Base-by-base conservation (phyloP, 2,888 invertebrate genomes). In the Unio pictorum region DNA sequence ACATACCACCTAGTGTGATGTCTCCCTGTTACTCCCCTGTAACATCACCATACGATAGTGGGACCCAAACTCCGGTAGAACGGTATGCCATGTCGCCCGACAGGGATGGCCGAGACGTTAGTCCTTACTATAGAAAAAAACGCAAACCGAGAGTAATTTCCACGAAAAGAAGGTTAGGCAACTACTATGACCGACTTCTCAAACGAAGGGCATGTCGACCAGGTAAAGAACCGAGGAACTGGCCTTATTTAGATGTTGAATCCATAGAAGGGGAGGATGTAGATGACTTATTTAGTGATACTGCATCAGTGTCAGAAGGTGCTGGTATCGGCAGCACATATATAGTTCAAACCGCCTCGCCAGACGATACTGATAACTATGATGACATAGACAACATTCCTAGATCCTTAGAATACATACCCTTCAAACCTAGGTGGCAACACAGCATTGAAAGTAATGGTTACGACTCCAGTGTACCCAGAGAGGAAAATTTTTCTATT, bases 211-310 rank as follows among this genome's bases (percentile, higher is more conserved):
- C 74, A 26, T 68, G 66, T 26, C 28, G 54, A 54, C 55, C 75
- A 20, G 78, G 80, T 26, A 68, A 66, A 18, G 68, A 72, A n/a
- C 75, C 75, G 17, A 78, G 73, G 58, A 83, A 82, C 64, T 80
- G 82, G 79, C 81, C 81, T 18, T 82, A 81, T 73, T 76, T 78
- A 55, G 80, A 83, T 60, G 79, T 78, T 11, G 84, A 84, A 61
- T 81, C 81, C 55, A 78, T 82, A n/a, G 80, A 73, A 45, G 73
- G 72, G 11, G 76, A 78, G 63, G 78, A 79, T 67, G 67, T 78
- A n/a, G 75, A 72, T 15, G 81, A 79, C 61, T 64, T 81, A 11
- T 68, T 80, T 18, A 80, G 78, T 69, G 82, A 83, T 63, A 71
- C 68, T 23, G 79, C 76, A 56, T 75, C 73, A 17, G 63, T n/a